phyloP scores from a whole-genome alignment of 2,888 invertebrate genomes.

The Macaria notata region DNA sequence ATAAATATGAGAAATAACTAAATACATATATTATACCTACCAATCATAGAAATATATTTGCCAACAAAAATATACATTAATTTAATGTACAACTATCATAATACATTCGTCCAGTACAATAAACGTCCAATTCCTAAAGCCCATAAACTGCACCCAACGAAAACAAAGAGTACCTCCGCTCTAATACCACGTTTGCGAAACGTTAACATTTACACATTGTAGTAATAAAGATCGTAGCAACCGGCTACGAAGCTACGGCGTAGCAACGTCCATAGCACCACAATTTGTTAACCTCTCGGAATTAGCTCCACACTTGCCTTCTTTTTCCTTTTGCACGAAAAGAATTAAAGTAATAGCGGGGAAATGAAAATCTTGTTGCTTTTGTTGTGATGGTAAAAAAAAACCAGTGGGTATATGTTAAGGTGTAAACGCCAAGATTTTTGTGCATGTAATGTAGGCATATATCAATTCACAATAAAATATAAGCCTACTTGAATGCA shows the following conservation, averaged over 20 bases:
- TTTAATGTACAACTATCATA: too few relatives aligned
- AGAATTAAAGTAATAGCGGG: constrained; percentile 60
- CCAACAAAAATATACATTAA: too few relatives aligned
- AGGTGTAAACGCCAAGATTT: too few relatives aligned
- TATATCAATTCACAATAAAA: too few relatives aligned
- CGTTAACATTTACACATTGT: constrained; percentile 64
- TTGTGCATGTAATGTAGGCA: too few relatives aligned
- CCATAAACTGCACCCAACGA: constrained; percentile 17
- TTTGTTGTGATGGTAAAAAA: not conserved
- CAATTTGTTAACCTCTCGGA: constrained; percentile 73
- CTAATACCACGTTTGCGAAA: constrained; percentile 47
- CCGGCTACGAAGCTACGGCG: constrained; percentile 54
- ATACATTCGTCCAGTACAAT: too few relatives aligned
- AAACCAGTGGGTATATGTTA: too few relatives aligned
- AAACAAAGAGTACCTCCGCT: constrained; percentile 24
- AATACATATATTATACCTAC: too few relatives aligned
- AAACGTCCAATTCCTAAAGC: constrained; percentile 15
- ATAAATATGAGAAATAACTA: too few relatives aligned
- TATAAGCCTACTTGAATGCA: too few relatives aligned
- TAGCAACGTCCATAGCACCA: constrained; percentile 59
- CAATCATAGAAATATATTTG: too few relatives aligned
- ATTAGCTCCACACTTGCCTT: constrained; percentile 58
- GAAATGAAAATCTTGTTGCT: constrained; percentile 33
- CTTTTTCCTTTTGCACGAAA: constrained; percentile 43
- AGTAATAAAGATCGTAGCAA: constrained; percentile 66